phyloP scores from a whole-genome alignment of 2,797 vertebrate species.

The Varecia variegata region DNA sequence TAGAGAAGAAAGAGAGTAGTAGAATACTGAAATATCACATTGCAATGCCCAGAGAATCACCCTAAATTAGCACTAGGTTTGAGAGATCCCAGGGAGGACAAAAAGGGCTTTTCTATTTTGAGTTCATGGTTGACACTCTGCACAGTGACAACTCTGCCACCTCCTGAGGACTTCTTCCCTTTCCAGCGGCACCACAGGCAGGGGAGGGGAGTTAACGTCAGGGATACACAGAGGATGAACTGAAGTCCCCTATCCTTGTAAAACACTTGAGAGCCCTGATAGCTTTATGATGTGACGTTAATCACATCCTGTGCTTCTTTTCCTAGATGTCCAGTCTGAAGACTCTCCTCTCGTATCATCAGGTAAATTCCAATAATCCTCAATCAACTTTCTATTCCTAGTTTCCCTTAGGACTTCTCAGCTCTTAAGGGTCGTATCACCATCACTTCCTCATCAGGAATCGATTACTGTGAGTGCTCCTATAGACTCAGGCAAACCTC shows the following conservation, averaged over 20 bases:
- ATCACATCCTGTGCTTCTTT: background rate
- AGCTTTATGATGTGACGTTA: background rate
- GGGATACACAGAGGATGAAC: rapidly evolving
- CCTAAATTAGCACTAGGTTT: background rate
- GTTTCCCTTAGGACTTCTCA: background rate
- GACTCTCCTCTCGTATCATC: rapidly evolving
- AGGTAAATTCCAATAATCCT: background rate
- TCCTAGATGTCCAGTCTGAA: background rate
- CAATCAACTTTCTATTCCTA: background rate
- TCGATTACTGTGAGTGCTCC: background rate
- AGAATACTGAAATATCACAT: background rate
- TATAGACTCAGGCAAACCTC: background rate
- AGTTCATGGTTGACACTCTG: background rate
- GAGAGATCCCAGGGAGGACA: rapidly evolving
- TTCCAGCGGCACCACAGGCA: background rate
- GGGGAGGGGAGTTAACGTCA: rapidly evolving
- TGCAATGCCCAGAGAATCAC: background rate
- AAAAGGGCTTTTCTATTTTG: background rate
- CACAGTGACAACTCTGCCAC: rapidly evolving
- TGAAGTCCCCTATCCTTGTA: background rate
- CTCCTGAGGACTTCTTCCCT: background rate
- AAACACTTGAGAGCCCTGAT: background rate
- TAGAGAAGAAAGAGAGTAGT: background rate
- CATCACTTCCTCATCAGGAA: background rate
- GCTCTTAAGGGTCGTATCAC: background rate